Evolutionary conservation across 2,888 invertebrate genomes (phyloP).

Genomic region (Matsumyia berberina): DNA sequence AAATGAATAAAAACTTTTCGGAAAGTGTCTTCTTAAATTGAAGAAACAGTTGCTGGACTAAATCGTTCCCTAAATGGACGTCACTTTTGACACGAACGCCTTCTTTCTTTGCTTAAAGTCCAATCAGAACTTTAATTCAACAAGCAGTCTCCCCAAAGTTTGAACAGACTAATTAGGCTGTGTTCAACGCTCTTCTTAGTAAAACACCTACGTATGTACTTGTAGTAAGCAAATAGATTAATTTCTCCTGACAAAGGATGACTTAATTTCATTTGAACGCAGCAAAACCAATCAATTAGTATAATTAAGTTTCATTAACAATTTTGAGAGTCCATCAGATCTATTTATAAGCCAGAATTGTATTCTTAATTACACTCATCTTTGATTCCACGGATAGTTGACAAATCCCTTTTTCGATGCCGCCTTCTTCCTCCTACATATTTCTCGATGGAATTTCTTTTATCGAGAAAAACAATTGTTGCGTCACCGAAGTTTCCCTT

Average conservation of each 20-base stretch:
- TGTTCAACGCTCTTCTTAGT: too few relatives aligned
- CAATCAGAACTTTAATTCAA: too few relatives aligned
- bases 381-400: slow-evolving; percentile 21
- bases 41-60: too few relatives aligned
- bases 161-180: too few relatives aligned
- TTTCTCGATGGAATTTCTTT: neutral
- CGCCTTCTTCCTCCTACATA: neutral
- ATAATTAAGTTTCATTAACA: slow-evolving; percentile 25
- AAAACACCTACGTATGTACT: too few relatives aligned
- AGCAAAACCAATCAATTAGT: slow-evolving; percentile 28
- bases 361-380: slow-evolving; percentile 20
- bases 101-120: too few relatives aligned
- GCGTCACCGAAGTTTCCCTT: slow-evolving; percentile 38
- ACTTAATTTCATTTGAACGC: slow-evolving; percentile 1
- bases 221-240: too few relatives aligned
- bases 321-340: slow-evolving; percentile 6
- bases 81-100: too few relatives aligned
- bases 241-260: neutral
- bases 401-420: slow-evolving; percentile 17
- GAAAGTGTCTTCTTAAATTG: too few relatives aligned
- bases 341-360: slow-evolving; percentile 7
- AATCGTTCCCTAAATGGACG: too few relatives aligned
- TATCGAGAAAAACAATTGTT: slow-evolving; percentile 16
- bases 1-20: too few relatives aligned
- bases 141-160: too few relatives aligned